Conservation (phyloP, 2,113 vertebrate species). For the Australoheros scitulus region DNA sequence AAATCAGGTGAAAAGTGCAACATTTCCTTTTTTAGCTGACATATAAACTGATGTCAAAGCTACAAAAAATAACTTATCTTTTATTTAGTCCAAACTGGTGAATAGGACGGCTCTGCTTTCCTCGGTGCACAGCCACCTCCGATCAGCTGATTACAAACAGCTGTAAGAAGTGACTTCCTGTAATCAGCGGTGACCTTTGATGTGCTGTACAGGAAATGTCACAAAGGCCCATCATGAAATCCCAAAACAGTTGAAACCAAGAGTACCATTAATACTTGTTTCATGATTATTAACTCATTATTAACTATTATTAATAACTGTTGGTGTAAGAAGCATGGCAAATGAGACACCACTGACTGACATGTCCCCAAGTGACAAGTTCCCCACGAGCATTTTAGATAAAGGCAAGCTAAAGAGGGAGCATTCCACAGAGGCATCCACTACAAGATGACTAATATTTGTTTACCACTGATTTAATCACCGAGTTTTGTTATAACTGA, state of each 20-base stretch:
- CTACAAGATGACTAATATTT: not conserved
- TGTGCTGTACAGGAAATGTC: not conserved
- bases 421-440: not conserved
- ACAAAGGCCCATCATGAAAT: not conserved
- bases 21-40: rapidly evolving
- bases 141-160: not conserved
- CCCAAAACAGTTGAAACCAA: rapidly evolving
- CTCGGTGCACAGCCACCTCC: not conserved
- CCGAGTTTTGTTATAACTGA: not conserved
- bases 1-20: not conserved
- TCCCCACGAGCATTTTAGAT: not conserved
- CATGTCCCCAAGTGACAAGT: no score
- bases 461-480: not conserved
- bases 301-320: no score
- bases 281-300: not conserved
- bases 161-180: not conserved
- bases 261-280: not conserved
- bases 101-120: not conserved
- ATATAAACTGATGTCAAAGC: not conserved
- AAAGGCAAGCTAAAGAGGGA: not conserved
- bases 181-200: not conserved
- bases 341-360: not conserved
- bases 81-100: not conserved
- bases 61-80: not conserved
- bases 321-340: not conserved